Conservation (phyloP, 2,113 vertebrate species). For the Dunckerocampus dactyliophorus region DNA sequence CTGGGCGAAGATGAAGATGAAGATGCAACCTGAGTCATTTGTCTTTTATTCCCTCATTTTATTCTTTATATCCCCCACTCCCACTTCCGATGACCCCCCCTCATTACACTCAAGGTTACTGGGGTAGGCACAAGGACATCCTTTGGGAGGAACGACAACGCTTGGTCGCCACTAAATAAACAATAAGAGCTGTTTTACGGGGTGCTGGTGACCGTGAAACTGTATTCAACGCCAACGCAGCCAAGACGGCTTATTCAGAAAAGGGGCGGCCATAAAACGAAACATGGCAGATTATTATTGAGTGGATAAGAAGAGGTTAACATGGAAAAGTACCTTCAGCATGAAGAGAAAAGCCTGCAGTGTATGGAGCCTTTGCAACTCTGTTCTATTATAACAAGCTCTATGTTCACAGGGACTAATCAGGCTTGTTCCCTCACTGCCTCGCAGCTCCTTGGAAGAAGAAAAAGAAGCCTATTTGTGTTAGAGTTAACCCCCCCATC, state of each 20-base stretch:
- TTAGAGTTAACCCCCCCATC: slow-evolving; percentile 49
- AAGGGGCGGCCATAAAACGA: not conserved
- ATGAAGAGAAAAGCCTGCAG: slow-evolving; percentile 1
- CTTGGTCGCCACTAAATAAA: slow-evolving; percentile 56
- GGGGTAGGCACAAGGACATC: slow-evolving; percentile 52
- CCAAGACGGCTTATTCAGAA: slow-evolving; percentile 26
- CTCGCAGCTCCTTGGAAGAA: slow-evolving; percentile 4
- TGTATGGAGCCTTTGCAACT: slow-evolving; percentile 3
- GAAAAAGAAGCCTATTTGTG: slow-evolving; percentile 35
- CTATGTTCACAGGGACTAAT: slow-evolving; percentile 34
- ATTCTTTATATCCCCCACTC: slow-evolving; percentile 29
- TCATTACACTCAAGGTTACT: slow-evolving; percentile 67
- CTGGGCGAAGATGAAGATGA: too few relatives aligned
- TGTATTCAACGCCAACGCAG: slow-evolving; percentile 51
- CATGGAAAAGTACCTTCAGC: not conserved
- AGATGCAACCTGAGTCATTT: too few relatives aligned
- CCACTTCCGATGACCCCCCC: slow-evolving; percentile 43
- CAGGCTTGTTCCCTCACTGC: slow-evolving; percentile 30
- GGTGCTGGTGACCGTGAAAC: slow-evolving; percentile 47
- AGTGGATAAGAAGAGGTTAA: not conserved
- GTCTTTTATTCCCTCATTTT: slow-evolving; percentile 54
- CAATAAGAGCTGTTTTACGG: slow-evolving; percentile 52
- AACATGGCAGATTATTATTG: slow-evolving; percentile 10
- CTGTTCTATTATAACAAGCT: slow-evolving; percentile 32
- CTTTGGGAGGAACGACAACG: slow-evolving; percentile 44